Percentiles rank a stretch among this genome's conserved stretches.
Conservation (phyloP, 35 echinoderm and acorn worm species). For the Hemicentrotus pulcherrimus region DNA sequence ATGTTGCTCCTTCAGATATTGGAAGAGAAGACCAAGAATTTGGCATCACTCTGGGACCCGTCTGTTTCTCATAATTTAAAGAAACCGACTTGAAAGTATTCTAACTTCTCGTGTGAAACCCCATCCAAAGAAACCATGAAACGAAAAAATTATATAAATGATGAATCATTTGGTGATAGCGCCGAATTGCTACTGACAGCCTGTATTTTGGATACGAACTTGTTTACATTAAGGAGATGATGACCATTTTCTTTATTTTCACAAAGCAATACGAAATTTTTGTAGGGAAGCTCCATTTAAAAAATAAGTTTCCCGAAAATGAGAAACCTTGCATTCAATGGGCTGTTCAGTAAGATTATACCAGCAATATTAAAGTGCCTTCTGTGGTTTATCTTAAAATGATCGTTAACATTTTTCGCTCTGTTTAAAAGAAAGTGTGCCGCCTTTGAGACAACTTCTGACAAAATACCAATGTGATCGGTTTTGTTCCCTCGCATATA, state of each 20-base stretch:
- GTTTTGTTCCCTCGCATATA: not conserved
- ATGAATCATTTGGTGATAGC: not conserved
- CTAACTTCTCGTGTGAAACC: not conserved
- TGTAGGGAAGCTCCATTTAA: not conserved
- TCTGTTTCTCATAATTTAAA: conserved; percentile 87
- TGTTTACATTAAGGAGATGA: not conserved
- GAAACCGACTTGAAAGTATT: not conserved
- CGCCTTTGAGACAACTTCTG: not conserved
- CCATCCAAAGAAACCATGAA: not conserved
- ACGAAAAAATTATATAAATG: not conserved
- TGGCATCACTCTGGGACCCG: conserved; percentile 80
- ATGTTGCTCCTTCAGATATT: conserved; percentile 81
- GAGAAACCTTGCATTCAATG: not conserved
- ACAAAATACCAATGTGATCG: not conserved
- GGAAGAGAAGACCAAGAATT: conserved; percentile 84
- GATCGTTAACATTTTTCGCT: not conserved
- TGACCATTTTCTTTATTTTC: not conserved
- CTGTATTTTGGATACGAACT: not conserved
- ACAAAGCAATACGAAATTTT: conserved; percentile 6
- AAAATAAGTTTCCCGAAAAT: not conserved
- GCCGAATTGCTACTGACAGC: not conserved
- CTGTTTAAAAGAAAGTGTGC: not conserved
- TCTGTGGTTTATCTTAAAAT: not conserved
- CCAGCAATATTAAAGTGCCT: conserved; percentile 17
- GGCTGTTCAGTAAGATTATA: not conserved